These are phyloP conservation scores for Cettia cetti DNA, from an alignment of 2,113 vertebrate species.

Conservation along the genomic window DNA sequence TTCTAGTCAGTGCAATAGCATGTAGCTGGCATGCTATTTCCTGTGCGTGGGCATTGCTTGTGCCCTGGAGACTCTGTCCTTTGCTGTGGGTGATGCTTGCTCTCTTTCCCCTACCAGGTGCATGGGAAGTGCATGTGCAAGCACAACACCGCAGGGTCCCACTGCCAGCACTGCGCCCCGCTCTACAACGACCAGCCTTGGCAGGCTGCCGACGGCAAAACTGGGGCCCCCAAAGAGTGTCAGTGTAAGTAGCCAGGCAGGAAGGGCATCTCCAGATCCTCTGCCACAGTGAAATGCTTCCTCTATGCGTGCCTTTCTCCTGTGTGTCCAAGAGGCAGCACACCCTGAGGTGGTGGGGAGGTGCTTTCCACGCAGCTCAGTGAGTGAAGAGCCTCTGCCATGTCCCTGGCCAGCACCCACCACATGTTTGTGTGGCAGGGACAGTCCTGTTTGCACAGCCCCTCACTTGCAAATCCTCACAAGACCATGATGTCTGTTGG, in stretches of 20 bases:
- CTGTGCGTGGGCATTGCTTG: not conserved
- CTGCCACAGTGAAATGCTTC: not conserved
- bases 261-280: not conserved
- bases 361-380: not conserved
- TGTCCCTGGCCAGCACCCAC: accelerated
- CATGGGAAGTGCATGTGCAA: constrained; percentile 95
- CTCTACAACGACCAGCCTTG: constrained; percentile 93
- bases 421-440: not conserved
- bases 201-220: constrained; percentile 90
- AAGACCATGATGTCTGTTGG: not conserved
- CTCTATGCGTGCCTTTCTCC: not conserved
- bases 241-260: constrained; percentile 79
- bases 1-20: not conserved
- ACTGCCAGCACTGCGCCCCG: constrained; percentile 87
- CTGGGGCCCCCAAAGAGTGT: constrained; percentile 87
- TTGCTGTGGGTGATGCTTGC: not conserved
- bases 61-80: not conserved
- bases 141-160: constrained; percentile 91
- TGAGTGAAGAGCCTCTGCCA: not conserved
- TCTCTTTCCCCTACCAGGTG: constrained; percentile 74
- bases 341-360: not conserved
- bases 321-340: not conserved
- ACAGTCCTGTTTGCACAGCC: not conserved
- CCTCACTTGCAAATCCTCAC: not conserved
- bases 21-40: not conserved